Evolutionary conservation across 2,888 invertebrate genomes (phyloP).

Genomic region (Lasioglossum vierecki): DNA sequence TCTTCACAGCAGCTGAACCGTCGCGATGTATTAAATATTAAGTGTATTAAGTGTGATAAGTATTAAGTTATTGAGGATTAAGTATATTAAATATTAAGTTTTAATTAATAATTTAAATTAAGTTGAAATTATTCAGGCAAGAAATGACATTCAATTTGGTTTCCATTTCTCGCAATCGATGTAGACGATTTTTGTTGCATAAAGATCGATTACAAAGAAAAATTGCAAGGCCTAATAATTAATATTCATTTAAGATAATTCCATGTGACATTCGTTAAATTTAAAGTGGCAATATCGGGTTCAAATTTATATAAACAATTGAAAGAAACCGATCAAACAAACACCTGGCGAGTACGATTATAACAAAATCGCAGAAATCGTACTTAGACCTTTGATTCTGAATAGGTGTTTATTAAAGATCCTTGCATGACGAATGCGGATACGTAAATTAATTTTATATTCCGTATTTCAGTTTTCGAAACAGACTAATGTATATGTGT

Average conservation of each 20-base stretch:
- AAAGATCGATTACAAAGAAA: too few species aligned
- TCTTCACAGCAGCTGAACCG: not conserved
- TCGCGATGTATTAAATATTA: not conserved
- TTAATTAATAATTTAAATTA: too few species aligned
- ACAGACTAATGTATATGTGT: not conserved
- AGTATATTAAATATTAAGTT: too few species aligned
- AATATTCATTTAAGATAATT: not conserved
- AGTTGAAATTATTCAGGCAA: too few species aligned
- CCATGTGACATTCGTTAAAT: not conserved
- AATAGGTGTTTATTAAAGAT: not conserved
- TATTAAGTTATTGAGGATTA: too few species aligned
- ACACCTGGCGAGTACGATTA: not conserved
- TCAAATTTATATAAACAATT: not conserved
- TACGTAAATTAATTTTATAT: not conserved
- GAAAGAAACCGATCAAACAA: not conserved
- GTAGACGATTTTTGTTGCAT: too few species aligned
- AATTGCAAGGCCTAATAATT: too few species aligned
- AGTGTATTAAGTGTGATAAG: too few species aligned
- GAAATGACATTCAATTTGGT: too few species aligned
- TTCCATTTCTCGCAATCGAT: too few species aligned
- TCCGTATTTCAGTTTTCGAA: not conserved
- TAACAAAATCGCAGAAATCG: not conserved
- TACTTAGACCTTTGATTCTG: not conserved
- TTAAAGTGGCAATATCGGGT: not conserved
- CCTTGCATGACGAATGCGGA: not conserved